Base-by-base conservation (phyloP, 2,797 vertebrate species). In the Onychomys torridus region DNA sequence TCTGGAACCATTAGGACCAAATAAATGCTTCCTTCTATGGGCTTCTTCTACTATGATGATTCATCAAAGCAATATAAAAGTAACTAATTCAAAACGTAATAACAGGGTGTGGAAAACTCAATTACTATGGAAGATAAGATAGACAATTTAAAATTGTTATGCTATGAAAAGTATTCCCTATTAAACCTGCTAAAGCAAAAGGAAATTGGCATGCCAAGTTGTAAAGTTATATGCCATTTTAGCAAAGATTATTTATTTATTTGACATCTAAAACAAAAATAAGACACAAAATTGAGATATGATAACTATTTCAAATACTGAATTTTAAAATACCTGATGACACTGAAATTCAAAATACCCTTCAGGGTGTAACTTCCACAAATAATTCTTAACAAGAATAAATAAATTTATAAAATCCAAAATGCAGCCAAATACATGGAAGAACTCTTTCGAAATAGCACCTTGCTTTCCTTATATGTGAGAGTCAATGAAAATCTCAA, bases 71-170 rank as follows among this genome's bases (percentile, higher is more conserved):
- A n/a, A 37, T 5, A 69, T 21, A 69, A 27, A 86, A 69, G 12
- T 69, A 52, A 86, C 32, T 69, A 69, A n/a, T 52, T 27, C 32
- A n/a, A 88, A 23, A 90, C 61, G 25, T 46, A 82, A 95, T 93
- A 40, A 25, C 46, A 81, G 40, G 2, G 49, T 73, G 37, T 73
- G 71, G 71, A 57, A 90, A 57, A 89, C 89, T 63, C 34, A 57
- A 79, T 77, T 46, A 34, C 71, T 29, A 88, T 2, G 76, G 27
- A 96, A 96, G 79, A 59, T 37, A 96, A 95, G 69, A 77, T 10
- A 96, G 29, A 89, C 11, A 61, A 83, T 73, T 88, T 43, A 92
- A 92, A 63, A 96, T 86, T 90, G 23, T 85, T 89, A 90, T 34
- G 6, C 12, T 25, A 87, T 90, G 52, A 92, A 67, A 87, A 77